Conservation (phyloP, 2,113 vertebrate species). For the Toxotes jaculatrix region DNA sequence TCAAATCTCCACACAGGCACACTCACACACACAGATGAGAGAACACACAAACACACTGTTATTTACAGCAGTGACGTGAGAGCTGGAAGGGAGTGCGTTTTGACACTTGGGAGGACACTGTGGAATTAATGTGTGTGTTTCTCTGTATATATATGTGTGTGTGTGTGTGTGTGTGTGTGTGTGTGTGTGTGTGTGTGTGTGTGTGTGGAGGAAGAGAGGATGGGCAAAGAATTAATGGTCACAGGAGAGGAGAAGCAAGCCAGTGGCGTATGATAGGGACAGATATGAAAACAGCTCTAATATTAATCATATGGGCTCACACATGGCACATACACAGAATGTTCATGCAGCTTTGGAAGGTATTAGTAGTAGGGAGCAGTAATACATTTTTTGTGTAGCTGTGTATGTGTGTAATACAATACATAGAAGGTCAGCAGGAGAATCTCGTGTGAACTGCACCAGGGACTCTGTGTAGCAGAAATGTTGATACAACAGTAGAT, state of each 20-base stretch:
- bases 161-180: conserved; percentile 7
- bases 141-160: conserved; percentile 14
- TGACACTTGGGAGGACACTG: conserved; percentile 70
- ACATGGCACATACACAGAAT: not conserved
- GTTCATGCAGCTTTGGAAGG: not conserved
- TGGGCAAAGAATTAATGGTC: conserved; percentile 66
- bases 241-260: conserved; percentile 25
- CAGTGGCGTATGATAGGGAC: conserved; percentile 32
- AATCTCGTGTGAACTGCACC: not conserved
- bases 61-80: conserved; percentile 71
- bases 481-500: conserved; percentile 17
- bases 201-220: not conserved
- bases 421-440: not conserved
- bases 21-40: not conserved
- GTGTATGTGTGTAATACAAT: not conserved
- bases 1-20: conserved; percentile 35
- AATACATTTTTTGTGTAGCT: not conserved
- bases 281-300: conserved; percentile 66
- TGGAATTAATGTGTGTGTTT: conserved; percentile 64
- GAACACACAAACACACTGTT: conserved; percentile 41
- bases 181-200: conserved; percentile 31
- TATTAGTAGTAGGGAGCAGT: not conserved
- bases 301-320: conserved; percentile 38
- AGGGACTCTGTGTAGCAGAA: not conserved
- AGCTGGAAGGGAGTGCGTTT: conserved; percentile 36